Evolutionary conservation across 2,888 invertebrate genomes (phyloP).

Genomic region (Fragum sueziense): DNA sequence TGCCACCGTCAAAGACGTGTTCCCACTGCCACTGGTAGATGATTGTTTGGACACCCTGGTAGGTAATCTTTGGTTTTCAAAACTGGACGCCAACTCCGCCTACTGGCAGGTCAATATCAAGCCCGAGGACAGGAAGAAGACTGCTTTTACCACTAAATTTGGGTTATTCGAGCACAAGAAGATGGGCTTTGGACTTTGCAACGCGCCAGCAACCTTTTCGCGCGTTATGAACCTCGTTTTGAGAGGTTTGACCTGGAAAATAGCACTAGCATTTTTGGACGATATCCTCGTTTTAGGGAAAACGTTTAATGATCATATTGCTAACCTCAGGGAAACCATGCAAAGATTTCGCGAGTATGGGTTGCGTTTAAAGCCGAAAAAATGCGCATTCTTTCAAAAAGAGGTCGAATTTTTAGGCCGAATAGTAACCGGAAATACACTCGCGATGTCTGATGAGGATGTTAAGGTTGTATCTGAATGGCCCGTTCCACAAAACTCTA

Average conservation of each 20-base stretch:
- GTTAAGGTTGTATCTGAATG: slow-evolving; percentile 21
- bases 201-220: slow-evolving; percentile 54
- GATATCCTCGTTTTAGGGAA: slow-evolving; percentile 61
- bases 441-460: slow-evolving; percentile 15
- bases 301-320: slow-evolving; percentile 24
- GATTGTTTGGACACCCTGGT: slow-evolving; percentile 46
- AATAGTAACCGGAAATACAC: slow-evolving; percentile 15
- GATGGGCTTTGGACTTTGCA: slow-evolving; percentile 43
- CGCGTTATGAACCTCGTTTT: slow-evolving; percentile 48
- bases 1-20: slow-evolving; percentile 37
- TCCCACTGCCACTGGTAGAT: slow-evolving; percentile 41
- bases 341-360: slow-evolving; percentile 33
- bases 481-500: slow-evolving; percentile 29
- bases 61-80: slow-evolving; percentile 38
- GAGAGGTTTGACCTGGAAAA: slow-evolving; percentile 48
- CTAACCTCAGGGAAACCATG: slow-evolving; percentile 37
- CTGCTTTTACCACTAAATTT: slow-evolving; percentile 55
- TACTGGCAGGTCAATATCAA: slow-evolving; percentile 23
- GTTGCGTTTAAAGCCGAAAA: slow-evolving; percentile 50
- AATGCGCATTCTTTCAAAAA: slow-evolving; percentile 49
- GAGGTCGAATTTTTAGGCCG: slow-evolving; percentile 49
- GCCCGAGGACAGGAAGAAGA: slow-evolving; percentile 46
- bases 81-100: slow-evolving; percentile 35
- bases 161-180: slow-evolving; percentile 51
- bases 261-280: slow-evolving; percentile 56